Conservation (phyloP, 2,113 vertebrate species). For the Mastomys coucha region DNA sequence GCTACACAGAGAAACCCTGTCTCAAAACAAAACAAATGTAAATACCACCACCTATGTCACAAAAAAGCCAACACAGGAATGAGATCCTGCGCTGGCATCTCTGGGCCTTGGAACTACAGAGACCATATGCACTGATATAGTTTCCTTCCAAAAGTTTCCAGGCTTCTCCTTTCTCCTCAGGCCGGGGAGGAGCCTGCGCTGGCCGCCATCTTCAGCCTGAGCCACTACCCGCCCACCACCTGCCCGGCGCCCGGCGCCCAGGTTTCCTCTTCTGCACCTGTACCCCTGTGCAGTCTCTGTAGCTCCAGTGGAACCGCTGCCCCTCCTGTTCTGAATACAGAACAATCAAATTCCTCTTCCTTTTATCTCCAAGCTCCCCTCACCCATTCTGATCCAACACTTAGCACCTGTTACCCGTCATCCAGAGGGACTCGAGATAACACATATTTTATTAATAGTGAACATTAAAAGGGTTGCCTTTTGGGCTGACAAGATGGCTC, state of each 20-base stretch:
- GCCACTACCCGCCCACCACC: too few species aligned
- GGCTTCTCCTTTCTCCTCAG: too few species aligned
- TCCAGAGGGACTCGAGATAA: neutral
- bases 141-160: neutral
- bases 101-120: neutral
- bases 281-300: neutral
- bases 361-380: neutral
- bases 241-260: too few species aligned
- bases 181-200: too few species aligned
- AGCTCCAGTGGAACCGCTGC: neutral
- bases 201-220: too few species aligned
- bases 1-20: neutral
- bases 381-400: too few species aligned
- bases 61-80: neutral
- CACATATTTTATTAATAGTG: neutral
- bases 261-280: neutral
- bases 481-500: neutral
- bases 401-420: neutral
- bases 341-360: neutral
- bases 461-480: neutral
- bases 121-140: neutral
- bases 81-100: rapidly evolving
- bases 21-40: neutral
- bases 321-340: neutral
- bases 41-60: neutral